Evolutionary conservation across 2,888 invertebrate species (phyloP), one percentile per base, ranked within the genome.

Genomic region (Epsilonema sp.): DNA sequence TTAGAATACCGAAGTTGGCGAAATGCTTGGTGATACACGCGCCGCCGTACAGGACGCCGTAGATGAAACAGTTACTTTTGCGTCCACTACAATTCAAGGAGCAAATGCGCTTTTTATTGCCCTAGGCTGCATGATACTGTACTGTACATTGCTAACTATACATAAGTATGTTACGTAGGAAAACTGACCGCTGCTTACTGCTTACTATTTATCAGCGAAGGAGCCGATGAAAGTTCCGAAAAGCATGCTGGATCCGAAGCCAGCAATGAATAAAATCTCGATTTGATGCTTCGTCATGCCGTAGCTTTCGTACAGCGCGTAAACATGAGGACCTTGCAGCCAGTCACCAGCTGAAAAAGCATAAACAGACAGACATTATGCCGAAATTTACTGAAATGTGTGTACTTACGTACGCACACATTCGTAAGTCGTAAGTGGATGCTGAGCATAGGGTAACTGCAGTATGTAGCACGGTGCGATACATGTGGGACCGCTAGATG

Each of bases 261-360:
- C 72, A 31, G 70, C 70, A 41, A 72, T 70, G 61, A 72, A 72
- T 36, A 72, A 59, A 21, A 70, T 54, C 54, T 71, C 68, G 48
- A 71, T 70, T 39, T 67, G 61, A 47, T 63, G 63, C 42, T 64
- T 63, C 11, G 63, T 57, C 68, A 72, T 70, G 3, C 67, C 67
- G 55, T 72, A 72, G 52, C 65, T 65, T 42, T 70, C 67, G 55
- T 72, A 72, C 43, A 72, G 56, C 2, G 70, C 71, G 55, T 72
- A 72, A 25, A 72, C 70, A 58, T 72, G 70, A 1, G 72, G 71
- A 0, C 72, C 72, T 56, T 72, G 71, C 31, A 72, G 56, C 72
- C 72, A 72, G 53, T 72, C 72, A 8, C 70, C 70, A 37, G 67
- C 71, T 72, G 58, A 49, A 66, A 62, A 16, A 31, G 16, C 8